Percentiles rank a stretch among this genome's conserved stretches.
Conservation (phyloP, 2,113 vertebrate genomes). For the Syngnathus typhle region DNA sequence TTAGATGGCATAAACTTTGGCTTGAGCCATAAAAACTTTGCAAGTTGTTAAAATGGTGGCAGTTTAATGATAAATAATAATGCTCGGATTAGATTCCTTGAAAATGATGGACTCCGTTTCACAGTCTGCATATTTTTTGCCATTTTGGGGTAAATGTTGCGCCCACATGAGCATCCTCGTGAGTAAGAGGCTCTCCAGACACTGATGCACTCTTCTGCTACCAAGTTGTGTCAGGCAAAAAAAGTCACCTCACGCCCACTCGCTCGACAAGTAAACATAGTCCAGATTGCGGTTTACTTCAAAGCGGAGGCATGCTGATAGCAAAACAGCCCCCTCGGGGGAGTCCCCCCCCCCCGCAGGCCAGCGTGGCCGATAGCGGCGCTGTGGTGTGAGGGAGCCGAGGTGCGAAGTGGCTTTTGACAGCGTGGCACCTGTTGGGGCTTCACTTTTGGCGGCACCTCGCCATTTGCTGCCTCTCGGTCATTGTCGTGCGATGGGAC, state of each 20-base stretch:
- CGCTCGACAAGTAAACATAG: constrained; percentile 63
- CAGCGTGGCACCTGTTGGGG: constrained; percentile 70
- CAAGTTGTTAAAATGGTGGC: neutral
- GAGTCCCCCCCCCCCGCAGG: constrained; percentile 40
- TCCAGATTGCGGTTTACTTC: constrained; percentile 67
- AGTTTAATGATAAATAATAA: neutral
- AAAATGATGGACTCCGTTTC: neutral
- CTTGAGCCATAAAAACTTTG: constrained; percentile 17
- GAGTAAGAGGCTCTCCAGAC: constrained; percentile 67
- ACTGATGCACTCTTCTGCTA: constrained; percentile 33
- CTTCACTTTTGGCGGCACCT: constrained; percentile 35
- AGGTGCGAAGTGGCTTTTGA: constrained; percentile 67
- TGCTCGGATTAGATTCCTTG: neutral
- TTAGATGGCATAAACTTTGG: constrained; percentile 16
- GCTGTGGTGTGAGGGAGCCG: constrained; percentile 35
- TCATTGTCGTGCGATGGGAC: constrained; percentile 29
- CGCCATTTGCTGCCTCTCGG: constrained; percentile 55
- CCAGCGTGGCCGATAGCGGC: constrained; percentile 24
- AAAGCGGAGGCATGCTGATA: constrained; percentile 68
- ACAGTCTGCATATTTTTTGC: neutral
- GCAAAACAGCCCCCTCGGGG: constrained; percentile 50
- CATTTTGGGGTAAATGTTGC: neutral
- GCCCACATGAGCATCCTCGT: constrained; percentile 53
- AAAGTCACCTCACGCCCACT: constrained; percentile 60
- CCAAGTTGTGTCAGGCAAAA: neutral